phyloP scores from a whole-genome alignment of 1,140 invertebrate genomes.

The Delia radicum region DNA sequence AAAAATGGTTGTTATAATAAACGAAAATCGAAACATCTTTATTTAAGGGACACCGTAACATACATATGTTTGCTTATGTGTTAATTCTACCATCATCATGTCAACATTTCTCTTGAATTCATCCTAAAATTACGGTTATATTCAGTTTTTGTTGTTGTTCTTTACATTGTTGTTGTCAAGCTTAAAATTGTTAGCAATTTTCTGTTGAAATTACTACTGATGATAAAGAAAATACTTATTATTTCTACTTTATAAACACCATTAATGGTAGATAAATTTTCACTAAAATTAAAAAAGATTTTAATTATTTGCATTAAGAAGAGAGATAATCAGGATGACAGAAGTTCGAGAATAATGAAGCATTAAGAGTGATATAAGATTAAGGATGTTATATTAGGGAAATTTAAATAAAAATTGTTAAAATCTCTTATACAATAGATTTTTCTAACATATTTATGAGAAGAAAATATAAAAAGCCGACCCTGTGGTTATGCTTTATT shows the following conservation, averaged over 20 bases:
- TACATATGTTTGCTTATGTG: constrained; percentile 6
- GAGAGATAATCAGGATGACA: too few species aligned
- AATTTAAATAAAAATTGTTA: too few species aligned
- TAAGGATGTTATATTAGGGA: too few species aligned
- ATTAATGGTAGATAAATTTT: not conserved
- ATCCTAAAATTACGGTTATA: not conserved
- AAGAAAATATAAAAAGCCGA: too few species aligned
- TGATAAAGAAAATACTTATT: not conserved
- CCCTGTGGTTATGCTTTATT: too few species aligned
- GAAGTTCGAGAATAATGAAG: too few species aligned
- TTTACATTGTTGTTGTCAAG: not conserved
- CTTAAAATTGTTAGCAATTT: not conserved
- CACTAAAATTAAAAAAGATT: not conserved
- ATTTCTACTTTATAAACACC: not conserved
- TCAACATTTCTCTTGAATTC: constrained; percentile 9
- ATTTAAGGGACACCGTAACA: too few species aligned
- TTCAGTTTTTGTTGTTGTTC: not conserved
- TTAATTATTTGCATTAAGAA: not conserved
- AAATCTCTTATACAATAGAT: too few species aligned
- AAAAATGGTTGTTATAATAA: too few species aligned
- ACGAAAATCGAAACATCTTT: too few species aligned
- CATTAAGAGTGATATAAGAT: too few species aligned
- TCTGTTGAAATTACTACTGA: not conserved
- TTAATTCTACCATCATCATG: constrained; percentile 18
- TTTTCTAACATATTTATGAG: too few species aligned